phyloP scores from a whole-genome alignment of 2,888 invertebrate genomes.

The Oligia strigilis region DNA sequence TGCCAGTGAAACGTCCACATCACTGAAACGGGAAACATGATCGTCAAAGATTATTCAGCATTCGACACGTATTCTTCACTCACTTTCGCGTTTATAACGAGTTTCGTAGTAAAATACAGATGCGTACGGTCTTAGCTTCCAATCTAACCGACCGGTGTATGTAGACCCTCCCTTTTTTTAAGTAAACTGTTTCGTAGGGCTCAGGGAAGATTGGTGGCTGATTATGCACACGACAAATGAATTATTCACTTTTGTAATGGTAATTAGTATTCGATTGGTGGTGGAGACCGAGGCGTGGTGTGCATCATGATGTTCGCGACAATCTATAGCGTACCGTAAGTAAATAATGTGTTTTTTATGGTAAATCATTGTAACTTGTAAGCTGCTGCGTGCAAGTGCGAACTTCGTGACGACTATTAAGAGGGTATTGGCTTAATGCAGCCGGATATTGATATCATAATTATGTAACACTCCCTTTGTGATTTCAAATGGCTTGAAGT shows the following conservation, averaged over 20 bases:
- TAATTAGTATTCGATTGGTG: constrained; percentile 77
- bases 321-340: constrained; percentile 54
- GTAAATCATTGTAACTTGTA: constrained; percentile 49
- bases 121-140: constrained; percentile 48
- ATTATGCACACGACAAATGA: constrained; percentile 72
- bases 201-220: constrained; percentile 63
- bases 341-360: constrained; percentile 68
- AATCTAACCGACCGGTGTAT: constrained; percentile 45
- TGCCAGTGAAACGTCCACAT: neutral
- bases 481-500: constrained; percentile 4
- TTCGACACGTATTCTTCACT: constrained; percentile 64
- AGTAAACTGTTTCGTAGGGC: constrained; percentile 13
- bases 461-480: constrained; percentile 2
- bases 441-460: constrained; percentile 52
- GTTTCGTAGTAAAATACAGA: constrained; percentile 59
- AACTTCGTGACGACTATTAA: constrained; percentile 53
- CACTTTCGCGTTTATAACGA: constrained; percentile 69
- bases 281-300: constrained; percentile 66
- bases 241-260: constrained; percentile 74
- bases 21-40: constrained; percentile 45
- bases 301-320: constrained; percentile 65
- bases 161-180: constrained; percentile 12
- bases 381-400: constrained; percentile 44
- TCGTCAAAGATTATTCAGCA: constrained; percentile 55
- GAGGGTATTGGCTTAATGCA: constrained; percentile 52